Percentiles rank a stretch among this genome's conserved stretches.
These are phyloP conservation scores for Drosophila monieri DNA, from an alignment of 2,888 invertebrate genomes.

Conservation along the genomic window DNA sequence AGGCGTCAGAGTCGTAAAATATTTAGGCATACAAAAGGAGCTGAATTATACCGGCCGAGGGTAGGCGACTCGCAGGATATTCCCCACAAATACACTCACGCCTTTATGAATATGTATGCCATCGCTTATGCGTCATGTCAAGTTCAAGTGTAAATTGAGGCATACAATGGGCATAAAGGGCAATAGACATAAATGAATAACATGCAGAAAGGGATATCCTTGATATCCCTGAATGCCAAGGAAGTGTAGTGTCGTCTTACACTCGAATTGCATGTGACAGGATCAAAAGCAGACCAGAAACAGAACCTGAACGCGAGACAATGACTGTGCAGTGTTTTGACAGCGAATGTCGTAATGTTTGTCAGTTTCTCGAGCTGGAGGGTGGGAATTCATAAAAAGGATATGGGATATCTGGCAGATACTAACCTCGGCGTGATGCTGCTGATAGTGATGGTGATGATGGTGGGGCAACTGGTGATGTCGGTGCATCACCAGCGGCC, in stretches of 20 bases:
- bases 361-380: slow-evolving; percentile 16
- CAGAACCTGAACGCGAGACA: slow-evolving; percentile 48
- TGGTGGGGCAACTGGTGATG: slow-evolving; percentile 75
- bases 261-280: slow-evolving; percentile 57
- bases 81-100: slow-evolving; percentile 13
- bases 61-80: slow-evolving; percentile 39
- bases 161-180: slow-evolving; percentile 43
- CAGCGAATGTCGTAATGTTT: slow-evolving; percentile 76
- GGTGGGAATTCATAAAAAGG: slow-evolving; percentile 9
- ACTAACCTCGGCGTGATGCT: slow-evolving; percentile 83
- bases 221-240: slow-evolving; percentile 34
- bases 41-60: slow-evolving; percentile 58
- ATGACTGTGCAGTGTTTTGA: slow-evolving; percentile 74
- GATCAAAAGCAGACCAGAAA: slow-evolving; percentile 21
- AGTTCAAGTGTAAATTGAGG: slow-evolving; percentile 69
- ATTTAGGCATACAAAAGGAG: slow-evolving; percentile 62
- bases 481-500: slow-evolving; percentile 85
- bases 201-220: slow-evolving; percentile 48
- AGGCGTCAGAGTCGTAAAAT: slow-evolving; percentile 69
- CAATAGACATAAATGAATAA: slow-evolving; percentile 39
- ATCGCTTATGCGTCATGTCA: slow-evolving; percentile 27
- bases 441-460: slow-evolving; percentile 71
- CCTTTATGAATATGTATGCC: slow-evolving; percentile 20
- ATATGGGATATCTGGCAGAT: slow-evolving; percentile 12
- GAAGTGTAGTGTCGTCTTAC: slow-evolving; percentile 71